Evolutionary conservation across 1,140 invertebrate species (phyloP).

Genomic region (Dendroctonus valens): DNA sequence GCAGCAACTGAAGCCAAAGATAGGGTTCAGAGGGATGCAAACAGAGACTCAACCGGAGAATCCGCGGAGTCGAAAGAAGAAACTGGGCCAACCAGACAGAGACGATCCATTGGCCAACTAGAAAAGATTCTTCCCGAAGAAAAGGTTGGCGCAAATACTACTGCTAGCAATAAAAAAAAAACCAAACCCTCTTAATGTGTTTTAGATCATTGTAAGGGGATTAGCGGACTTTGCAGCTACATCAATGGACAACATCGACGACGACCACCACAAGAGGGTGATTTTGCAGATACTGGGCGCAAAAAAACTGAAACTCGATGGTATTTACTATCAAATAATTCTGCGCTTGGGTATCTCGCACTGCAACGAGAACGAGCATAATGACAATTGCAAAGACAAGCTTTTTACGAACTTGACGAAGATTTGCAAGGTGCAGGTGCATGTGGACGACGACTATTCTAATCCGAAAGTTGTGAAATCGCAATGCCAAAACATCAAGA

Average conservation of each 20-base stretch:
- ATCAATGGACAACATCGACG: slow-evolving; percentile 47
- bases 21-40: neutral
- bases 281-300: slow-evolving; percentile 46
- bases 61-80: neutral
- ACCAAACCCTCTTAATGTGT: neutral
- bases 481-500: slow-evolving; percentile 46
- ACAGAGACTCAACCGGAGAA: neutral
- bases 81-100: slow-evolving; percentile 3
- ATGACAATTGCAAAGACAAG: slow-evolving; percentile 40
- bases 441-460: slow-evolving; percentile 43
- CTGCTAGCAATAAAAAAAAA: neutral
- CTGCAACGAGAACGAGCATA: slow-evolving; percentile 43
- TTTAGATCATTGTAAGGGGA: slow-evolving; percentile 39
- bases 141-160: slow-evolving; percentile 21
- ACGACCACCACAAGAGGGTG: slow-evolving; percentile 47
- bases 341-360: slow-evolving; percentile 44
- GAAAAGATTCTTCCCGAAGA: slow-evolving; percentile 39
- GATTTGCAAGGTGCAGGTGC: slow-evolving; percentile 47
- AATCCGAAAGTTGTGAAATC: slow-evolving; percentile 47
- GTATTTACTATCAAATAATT: slow-evolving; percentile 46
- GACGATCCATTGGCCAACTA: slow-evolving; percentile 34
- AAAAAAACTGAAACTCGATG: slow-evolving; percentile 45
- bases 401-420: slow-evolving; percentile 41
- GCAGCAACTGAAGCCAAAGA: neutral
- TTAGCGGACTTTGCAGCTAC: slow-evolving; percentile 46